Evolutionary conservation across 2,888 invertebrate genomes (phyloP), one percentile per base, ranked within the genome.

Genomic region (Drosophila leonis): DNA sequence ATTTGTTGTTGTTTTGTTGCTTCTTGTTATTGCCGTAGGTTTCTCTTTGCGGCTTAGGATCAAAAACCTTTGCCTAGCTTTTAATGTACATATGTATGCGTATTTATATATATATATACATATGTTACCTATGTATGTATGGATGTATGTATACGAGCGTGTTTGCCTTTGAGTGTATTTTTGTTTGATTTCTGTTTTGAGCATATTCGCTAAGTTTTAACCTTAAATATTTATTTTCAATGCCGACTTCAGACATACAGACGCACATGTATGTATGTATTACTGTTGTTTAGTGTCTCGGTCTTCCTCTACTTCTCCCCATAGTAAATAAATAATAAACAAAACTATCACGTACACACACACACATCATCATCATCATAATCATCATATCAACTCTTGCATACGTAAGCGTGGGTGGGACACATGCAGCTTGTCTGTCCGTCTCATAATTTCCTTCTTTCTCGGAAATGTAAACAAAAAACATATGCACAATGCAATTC

Each of bases 11-110:
- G 49, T 62, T 67, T 41, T 68, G 41, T 67, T 46, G 61, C 51
- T 74, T 64, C 2, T 71, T 81, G 71, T 75, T 67, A 61, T 75
- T 67, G 80, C 62, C 71, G 10, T 62, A 63, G 42, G 80, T 82
- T 80, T 75, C 80, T 82, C 76, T 80, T 49, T 75, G 64, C 39
- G 62, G 63, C 70, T 80, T 75, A 82, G 85, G 90, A 85, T 90
- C 90, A 88, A 90, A 90, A 90, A 90, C 83, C 85, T 86, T 88
- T 88, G 68, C 68, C 63, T 66, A 68, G 56, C 64, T 59, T 35
- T 62, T 15, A 8, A 46, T 44, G 12, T 59, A 29, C 49, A 35
- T 44, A 7, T 49, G 37, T 60, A 13, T 56, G 48, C 59, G 6
- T 70, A 27, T 44, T 29, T 54, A 29, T 44, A 44, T 44, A 42